phyloP scores from a whole-genome alignment of 2,888 invertebrate species.

The Melanotus villosus region DNA sequence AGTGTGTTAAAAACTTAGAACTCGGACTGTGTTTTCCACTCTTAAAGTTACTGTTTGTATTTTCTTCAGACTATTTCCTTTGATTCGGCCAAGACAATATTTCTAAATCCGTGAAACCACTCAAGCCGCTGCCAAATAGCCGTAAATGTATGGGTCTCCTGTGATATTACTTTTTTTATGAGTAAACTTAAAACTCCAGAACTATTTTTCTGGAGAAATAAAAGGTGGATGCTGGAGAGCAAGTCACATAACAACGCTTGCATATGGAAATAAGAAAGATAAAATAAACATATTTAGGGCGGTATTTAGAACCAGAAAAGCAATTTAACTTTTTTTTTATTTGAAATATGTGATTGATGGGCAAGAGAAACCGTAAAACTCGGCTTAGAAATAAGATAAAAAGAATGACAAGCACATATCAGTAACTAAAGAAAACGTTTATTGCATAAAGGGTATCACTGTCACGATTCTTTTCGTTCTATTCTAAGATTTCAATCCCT shows the following conservation, averaged over 20 bases:
- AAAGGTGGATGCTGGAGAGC: neutral
- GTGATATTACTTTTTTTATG: conserved; percentile 55
- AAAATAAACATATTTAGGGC: neutral
- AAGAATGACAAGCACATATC: conserved; percentile 12
- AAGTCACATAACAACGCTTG: no score
- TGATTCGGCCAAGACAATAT: conserved; percentile 50
- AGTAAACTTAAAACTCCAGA: conserved; percentile 49
- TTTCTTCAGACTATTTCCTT: conserved; percentile 19
- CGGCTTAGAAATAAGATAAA: neutral
- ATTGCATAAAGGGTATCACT: conserved; percentile 14
- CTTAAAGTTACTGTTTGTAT: no score
- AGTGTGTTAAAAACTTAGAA: no score
- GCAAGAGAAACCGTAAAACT: neutral
- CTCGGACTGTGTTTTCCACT: no score
- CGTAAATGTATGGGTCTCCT: conserved; percentile 53
- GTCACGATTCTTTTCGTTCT: conserved; percentile 2
- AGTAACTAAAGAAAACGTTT: conserved; percentile 14
- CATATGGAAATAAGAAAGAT: no score
- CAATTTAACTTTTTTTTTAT: neutral
- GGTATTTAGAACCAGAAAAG: neutral
- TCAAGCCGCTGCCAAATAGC: conserved; percentile 49
- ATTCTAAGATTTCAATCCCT: neutral
- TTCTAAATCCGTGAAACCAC: conserved; percentile 54
- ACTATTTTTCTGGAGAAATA: conserved; percentile 11
- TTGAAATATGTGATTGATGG: neutral